Base-by-base conservation (phyloP, 2,113 vertebrate genomes). In the Edolisoma coerulescens region DNA sequence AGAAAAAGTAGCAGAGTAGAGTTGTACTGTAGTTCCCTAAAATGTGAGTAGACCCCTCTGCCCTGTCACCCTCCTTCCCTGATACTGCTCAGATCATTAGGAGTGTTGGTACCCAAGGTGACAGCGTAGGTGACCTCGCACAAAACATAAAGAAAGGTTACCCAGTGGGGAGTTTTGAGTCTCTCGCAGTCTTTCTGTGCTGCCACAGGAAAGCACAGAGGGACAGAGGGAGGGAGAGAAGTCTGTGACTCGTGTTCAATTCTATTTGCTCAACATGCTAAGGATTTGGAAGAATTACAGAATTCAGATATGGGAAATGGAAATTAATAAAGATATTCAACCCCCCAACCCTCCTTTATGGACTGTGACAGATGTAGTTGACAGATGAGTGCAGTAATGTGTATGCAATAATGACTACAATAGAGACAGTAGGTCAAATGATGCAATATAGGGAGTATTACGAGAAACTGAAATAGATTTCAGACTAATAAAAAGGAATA, bases 311-410 rank as follows among this genome's bases (percentile, higher is more conserved):
- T 15, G 37, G 63, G 89, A 95, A 87, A 83, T 79, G 50, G 16
- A 90, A 89, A 93, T 79, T 85, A 94, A 87, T 94, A 83, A 94
- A 93, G 79, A 61, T 56, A 63, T 88, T 90, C 19, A 90, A 57
- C 49, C 53, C 19, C 35, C 32, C 53, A 87, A 5, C 27, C 19
- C 20, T 93, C 71, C 54, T 88, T 97, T 93, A 95, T 90, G 79
- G 71, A 49, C 90, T 96, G 92, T 7, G 26, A 80, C 68, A 88
- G 39, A 85, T 80, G 13, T 0, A 80, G 71, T 45, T 94, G 93
- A 95, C 81, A 94, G 79, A 69, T 74, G 33, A 79, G 10, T 88
- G 42, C 63, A 85, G 42, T 87, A 95, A 87, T 76, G 33, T 67
- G n/a, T 57, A 23, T 35, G 10, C 44, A 89, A 1, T 87, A 83